Evolutionary conservation across 2,113 vertebrate species (phyloP).

Genomic region (Phocoena phocoena): DNA sequence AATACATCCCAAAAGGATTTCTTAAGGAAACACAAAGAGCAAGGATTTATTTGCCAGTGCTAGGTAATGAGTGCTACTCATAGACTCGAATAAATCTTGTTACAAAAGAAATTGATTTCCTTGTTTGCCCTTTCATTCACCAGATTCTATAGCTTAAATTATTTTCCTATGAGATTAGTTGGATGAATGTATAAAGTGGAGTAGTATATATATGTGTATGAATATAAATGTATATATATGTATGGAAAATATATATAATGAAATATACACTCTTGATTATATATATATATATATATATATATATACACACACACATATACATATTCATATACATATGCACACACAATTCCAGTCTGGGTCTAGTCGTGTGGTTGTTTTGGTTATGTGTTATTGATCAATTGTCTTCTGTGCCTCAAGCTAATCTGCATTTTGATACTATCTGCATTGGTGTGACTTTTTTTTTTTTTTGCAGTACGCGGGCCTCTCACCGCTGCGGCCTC

Average conservation of each 20-base stretch:
- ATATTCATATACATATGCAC: background rate
- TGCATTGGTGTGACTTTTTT: background rate
- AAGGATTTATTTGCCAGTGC: constrained; percentile 1
- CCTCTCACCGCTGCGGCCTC: too few species aligned
- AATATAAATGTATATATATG: background rate
- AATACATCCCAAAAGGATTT: background rate
- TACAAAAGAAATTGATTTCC: background rate
- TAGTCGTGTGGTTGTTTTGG: background rate
- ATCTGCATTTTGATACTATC: background rate
- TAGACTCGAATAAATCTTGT: background rate
- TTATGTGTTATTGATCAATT: background rate
- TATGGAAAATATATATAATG: background rate
- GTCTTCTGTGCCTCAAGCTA: background rate
- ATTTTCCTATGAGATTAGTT: background rate
- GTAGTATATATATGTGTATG: background rate
- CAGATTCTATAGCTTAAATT: background rate
- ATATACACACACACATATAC: background rate
- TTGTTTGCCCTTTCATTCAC: background rate
- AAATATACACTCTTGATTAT: too few species aligned
- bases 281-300: background rate
- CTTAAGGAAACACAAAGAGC: background rate
- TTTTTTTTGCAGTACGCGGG: too few species aligned
- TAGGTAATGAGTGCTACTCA: background rate
- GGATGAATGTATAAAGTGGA: background rate
- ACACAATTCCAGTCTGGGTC: background rate